phyloP scores from a whole-genome alignment of 37 sponge, comb jelly and placozoan species.

The Geodia barretti region DNA sequence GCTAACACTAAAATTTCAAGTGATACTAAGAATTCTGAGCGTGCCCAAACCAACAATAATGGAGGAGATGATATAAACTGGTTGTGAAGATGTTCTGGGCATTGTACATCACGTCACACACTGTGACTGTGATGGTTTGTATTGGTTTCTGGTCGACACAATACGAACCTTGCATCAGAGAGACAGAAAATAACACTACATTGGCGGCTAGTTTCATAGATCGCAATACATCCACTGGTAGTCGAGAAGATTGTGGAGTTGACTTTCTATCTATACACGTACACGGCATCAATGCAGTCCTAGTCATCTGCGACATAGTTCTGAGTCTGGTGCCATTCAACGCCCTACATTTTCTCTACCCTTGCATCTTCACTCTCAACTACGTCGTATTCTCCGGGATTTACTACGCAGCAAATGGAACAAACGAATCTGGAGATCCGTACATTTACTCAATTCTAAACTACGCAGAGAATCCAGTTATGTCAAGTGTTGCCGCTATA shows the following conservation, averaged over 20 bases:
- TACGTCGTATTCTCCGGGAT: constrained; percentile 59
- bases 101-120: constrained; percentile 24
- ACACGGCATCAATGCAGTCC: constrained; percentile 53
- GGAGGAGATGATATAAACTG: too few species aligned
- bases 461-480: constrained; percentile 10
- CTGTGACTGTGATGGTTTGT: constrained; percentile 4
- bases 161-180: background rate
- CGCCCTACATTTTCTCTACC: constrained; percentile 43
- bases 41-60: too few species aligned
- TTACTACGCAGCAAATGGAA: constrained; percentile 69
- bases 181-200: background rate
- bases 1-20: too few species aligned
- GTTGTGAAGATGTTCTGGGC: constrained; percentile 51
- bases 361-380: constrained; percentile 4
- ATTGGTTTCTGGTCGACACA: constrained; percentile 37
- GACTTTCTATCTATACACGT: constrained; percentile 25
- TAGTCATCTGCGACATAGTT: constrained; percentile 46
- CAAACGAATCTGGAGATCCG: constrained; percentile 1
- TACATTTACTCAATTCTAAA: constrained; percentile 59
- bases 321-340: constrained; percentile 47
- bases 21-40: too few species aligned
- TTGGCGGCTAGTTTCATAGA: background rate
- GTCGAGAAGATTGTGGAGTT: too few species aligned
- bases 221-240: background rate
- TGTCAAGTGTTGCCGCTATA: background rate